phyloP scores from a whole-genome alignment of 53 echinoderm and acorn worm genomes.

The Crossaster papposus region DNA sequence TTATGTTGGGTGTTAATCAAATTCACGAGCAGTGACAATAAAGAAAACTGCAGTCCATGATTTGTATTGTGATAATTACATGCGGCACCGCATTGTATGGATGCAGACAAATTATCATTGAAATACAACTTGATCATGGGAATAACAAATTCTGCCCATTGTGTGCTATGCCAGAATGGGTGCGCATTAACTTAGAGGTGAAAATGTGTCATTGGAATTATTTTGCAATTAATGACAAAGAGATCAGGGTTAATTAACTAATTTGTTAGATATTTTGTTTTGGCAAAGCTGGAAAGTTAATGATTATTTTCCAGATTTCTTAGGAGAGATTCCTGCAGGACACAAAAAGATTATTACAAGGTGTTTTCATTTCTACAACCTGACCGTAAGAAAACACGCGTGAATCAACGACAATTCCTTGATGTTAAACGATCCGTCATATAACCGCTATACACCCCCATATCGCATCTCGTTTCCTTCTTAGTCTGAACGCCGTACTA shows the following conservation, averaged over 20 bases:
- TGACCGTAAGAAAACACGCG: neutral
- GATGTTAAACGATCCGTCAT: neutral
- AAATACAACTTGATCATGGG: no score
- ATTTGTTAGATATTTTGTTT: no score
- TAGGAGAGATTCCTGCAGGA: neutral
- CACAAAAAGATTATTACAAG: neutral
- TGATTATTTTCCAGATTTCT: neutral
- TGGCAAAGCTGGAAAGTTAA: no score
- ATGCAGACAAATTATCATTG: no score
- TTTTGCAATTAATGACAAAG: no score
- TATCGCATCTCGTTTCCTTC: neutral
- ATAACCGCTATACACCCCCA: neutral
- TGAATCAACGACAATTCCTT: neutral
- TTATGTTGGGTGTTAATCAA: neutral
- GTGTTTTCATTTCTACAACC: neutral
- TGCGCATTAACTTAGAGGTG: no score
- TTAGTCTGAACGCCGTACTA: conserved; percentile 22
- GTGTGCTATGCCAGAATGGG: no score
- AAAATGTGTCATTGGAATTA: no score
- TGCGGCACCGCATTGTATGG: no score
- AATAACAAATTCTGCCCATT: no score
- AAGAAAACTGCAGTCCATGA: neutral
- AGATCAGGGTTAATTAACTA: no score
- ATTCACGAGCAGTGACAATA: neutral
- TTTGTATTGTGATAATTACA: neutral